Conservation (phyloP, 1,140 invertebrate species). For the Sitophilus oryzae region DNA sequence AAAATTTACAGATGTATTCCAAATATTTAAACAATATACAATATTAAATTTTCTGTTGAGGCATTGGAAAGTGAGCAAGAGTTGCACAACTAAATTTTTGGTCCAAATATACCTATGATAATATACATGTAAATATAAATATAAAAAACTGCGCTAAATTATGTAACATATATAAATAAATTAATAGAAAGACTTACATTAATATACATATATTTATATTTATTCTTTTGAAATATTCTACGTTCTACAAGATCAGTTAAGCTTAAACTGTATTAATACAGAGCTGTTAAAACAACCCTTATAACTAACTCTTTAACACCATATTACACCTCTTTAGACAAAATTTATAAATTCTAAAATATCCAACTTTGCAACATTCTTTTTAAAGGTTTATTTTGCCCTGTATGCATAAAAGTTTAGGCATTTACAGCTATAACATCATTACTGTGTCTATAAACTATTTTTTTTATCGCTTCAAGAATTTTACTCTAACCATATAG, state of each 20-base stretch:
- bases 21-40: too few relatives aligned
- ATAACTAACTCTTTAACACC: neutral
- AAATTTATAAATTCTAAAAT: neutral
- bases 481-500: neutral
- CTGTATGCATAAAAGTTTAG: neutral
- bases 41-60: too few relatives aligned
- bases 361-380: slow-evolving; percentile 4
- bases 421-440: slow-evolving; percentile 7
- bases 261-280: neutral
- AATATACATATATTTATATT: slow-evolving; percentile 2
- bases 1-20: too few relatives aligned
- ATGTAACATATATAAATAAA: neutral
- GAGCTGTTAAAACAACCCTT: slow-evolving; percentile 1
- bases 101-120: slow-evolving; percentile 3
- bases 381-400: slow-evolving; percentile 3
- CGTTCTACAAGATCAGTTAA: neutral
- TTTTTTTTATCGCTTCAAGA: neutral
- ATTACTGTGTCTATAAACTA: neutral
- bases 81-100: neutral
- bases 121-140: neutral
- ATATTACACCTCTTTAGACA: slow-evolving; percentile 4
- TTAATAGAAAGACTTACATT: slow-evolving; percentile 2
- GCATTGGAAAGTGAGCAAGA: slow-evolving; percentile 2
- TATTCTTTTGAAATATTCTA: slow-evolving; percentile 1
- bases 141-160: too few relatives aligned